These are phyloP conservation scores for Saccopteryx leptura DNA, from an alignment of 2,113 vertebrate genomes.

Conservation along the genomic window DNA sequence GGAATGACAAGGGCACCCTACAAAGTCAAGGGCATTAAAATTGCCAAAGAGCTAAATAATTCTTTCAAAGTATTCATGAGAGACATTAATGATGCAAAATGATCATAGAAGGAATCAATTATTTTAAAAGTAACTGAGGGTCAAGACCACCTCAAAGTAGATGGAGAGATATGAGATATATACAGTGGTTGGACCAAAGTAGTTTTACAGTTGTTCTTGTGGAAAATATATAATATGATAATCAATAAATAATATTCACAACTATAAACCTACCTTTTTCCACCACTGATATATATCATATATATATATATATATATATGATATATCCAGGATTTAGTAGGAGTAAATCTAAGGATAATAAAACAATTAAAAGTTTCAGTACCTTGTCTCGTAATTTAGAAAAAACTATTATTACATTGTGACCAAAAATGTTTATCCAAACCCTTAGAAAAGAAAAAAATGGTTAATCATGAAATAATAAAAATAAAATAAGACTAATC, in stretches of 20 bases:
- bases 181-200: background rate
- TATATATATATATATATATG: background rate
- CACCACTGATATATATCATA: background rate
- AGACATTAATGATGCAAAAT: constrained; percentile 69
- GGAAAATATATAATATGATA: background rate
- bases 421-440: background rate
- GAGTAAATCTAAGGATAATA: constrained; percentile 44
- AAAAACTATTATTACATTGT: background rate
- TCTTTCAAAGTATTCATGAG: constrained; percentile 68
- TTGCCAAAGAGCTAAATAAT: constrained; percentile 67
- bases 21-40: constrained; percentile 70
- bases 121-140: constrained; percentile 35
- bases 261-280: background rate
- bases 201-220: background rate
- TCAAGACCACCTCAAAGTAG: constrained; percentile 14
- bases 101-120: constrained; percentile 67
- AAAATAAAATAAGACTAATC: background rate
- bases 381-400: background rate
- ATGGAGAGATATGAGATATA: constrained; percentile 54
- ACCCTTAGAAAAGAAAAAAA: background rate
- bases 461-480: background rate
- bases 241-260: background rate
- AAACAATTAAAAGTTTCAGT: constrained; percentile 6
- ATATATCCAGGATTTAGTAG: background rate
- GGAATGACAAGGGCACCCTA: constrained; percentile 54